These are phyloP conservation scores for Pachymerium ferrugineum DNA, from an alignment of 2,888 invertebrate genomes.

Conservation along the genomic window DNA sequence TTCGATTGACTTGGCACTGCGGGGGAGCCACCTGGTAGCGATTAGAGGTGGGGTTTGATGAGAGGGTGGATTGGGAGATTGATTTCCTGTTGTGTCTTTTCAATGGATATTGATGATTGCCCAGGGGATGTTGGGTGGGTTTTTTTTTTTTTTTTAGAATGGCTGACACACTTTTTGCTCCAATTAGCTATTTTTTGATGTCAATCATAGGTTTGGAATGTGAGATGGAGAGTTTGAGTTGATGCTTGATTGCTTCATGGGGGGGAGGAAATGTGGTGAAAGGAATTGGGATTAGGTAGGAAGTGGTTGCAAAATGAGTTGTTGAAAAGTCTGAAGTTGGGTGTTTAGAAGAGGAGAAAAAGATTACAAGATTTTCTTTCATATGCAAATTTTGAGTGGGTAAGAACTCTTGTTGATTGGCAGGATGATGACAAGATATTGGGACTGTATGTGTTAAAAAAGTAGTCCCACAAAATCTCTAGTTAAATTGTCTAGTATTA, in stretches of 20 bases:
- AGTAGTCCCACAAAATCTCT: too few relatives aligned
- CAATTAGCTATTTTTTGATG: background rate
- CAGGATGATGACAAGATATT: too few relatives aligned
- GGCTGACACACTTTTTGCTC: background rate
- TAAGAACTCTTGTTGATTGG: too few relatives aligned
- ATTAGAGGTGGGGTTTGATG: background rate
- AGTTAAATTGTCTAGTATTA: too few relatives aligned
- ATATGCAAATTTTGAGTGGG: too few relatives aligned
- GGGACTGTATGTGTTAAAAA: too few relatives aligned
- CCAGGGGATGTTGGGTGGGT: background rate
- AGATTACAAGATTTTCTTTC: background rate
- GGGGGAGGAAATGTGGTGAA: background rate
- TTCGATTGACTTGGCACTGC: background rate
- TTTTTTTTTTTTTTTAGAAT: too few relatives aligned
- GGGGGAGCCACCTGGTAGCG: conserved; percentile 2
- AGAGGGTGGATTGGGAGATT: background rate
- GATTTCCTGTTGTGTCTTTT: background rate
- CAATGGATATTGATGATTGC: conserved; percentile 1
- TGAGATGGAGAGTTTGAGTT: background rate
- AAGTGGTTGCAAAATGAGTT: background rate
- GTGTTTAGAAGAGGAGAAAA: background rate
- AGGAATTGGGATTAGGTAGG: background rate
- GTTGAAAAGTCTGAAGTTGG: background rate
- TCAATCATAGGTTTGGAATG: conserved; percentile 8
- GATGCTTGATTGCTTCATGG: background rate